Evolutionary conservation across 2,888 invertebrate species (phyloP), one percentile per base, ranked within the genome.

Genomic region (Stenurella melanura): DNA sequence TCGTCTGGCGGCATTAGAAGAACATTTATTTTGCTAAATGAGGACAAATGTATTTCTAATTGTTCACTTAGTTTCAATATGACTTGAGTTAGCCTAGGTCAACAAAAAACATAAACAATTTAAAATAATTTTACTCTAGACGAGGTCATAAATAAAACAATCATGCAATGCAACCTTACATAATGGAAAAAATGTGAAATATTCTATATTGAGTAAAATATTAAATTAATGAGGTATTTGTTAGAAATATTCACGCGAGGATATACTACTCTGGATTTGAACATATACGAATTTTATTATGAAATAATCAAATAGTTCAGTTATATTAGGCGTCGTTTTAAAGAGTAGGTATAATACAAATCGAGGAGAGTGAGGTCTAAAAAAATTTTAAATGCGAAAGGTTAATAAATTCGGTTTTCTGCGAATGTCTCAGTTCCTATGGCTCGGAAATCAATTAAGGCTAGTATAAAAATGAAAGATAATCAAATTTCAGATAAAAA

Each of bases 11-110:
- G 42, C 50, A 58, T 58, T 58, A 60, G 70, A 70, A 60, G 21
- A 42, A 58, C 19, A 70, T 34, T 21, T 57, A 30, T 69, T 42
- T 70, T 30, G 9, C n/a, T 42, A 58, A 60, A 70, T 70, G 57
- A 60, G 60, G 70, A 70, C 58, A 70, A 70, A 70, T 70, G 70
- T 58, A 70, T 70, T 60, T 70, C 57, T 70, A 70, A 70, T 70
- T 70, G 70, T 42, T 60, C 17, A 57, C n/a, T 26, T 21, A 42
- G 30, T 57, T 56, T 38, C 58, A 38, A 58, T 70, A 70, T 60
- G 18, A 5, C 60, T 70, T 38, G 38, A 42, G 70, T 70, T 70
- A 60, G 70, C 70, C 60, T 70, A 70, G 70, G 70, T 70, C 70
- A 70, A 60, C 58, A 19, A 64, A 70, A 60, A 70, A 70, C 38